Conservation (phyloP, 2,888 invertebrate species). For the Agonopterix heracliana region DNA sequence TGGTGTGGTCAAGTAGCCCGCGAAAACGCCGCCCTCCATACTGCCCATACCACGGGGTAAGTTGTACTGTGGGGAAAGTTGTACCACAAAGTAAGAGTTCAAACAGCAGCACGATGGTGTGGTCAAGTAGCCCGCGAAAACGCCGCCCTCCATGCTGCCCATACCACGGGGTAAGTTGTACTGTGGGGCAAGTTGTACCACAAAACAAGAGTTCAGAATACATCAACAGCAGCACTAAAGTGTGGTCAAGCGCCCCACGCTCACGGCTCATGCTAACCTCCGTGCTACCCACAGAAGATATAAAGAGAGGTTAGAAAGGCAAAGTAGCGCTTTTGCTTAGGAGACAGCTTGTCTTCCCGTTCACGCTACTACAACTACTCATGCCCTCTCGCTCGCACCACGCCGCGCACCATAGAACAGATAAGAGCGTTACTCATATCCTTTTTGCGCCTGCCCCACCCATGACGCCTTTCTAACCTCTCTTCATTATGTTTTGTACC, state of each 20-base stretch:
- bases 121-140: conserved; percentile 81
- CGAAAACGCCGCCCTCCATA: conserved; percentile 70
- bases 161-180: conserved; percentile 44
- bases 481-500: too few relatives aligned
- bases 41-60: conserved; percentile 52
- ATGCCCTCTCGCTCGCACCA: too few relatives aligned
- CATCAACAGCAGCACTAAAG: conserved; percentile 82
- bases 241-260: conserved; percentile 81
- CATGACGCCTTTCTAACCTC: too few relatives aligned
- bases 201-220: conserved; percentile 88
- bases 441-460: too few relatives aligned
- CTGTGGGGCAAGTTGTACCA: background rate
- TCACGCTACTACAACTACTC: too few relatives aligned
- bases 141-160: conserved; percentile 58
- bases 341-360: too few relatives aligned
- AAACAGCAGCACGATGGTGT: conserved; percentile 85
- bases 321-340: too few relatives aligned
- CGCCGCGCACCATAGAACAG: too few relatives aligned
- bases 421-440: too few relatives aligned
- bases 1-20: conserved; percentile 83
- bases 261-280: conserved; percentile 69
- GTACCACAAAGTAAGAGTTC: conserved; percentile 82
- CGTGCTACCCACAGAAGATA: conserved; percentile 45
- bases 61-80: conserved; percentile 1
- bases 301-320: too few relatives aligned